Evolutionary conservation across 2,888 invertebrate species (phyloP).

Genomic region (Melinopterus prodromus): DNA sequence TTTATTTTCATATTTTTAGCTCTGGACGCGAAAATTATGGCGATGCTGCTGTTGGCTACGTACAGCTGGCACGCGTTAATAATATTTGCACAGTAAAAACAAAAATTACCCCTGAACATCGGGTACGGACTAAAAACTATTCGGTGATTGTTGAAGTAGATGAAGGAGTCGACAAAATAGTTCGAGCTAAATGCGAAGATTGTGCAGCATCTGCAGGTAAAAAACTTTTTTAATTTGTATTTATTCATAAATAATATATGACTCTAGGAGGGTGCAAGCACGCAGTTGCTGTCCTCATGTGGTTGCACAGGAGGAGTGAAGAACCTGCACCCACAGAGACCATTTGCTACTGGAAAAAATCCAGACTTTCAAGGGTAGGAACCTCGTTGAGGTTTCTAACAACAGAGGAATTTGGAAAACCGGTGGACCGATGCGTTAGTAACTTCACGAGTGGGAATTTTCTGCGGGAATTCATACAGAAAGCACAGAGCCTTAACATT

Average conservation of each 20-base stretch:
- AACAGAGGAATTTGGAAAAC: no score
- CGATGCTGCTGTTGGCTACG: slow-evolving; percentile 37
- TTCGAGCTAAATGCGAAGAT: slow-evolving; percentile 30
- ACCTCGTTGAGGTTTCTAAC: no score
- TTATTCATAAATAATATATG: no score
- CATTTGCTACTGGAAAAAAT: no score
- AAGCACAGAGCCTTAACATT: no score
- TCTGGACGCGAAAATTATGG: slow-evolving; percentile 34
- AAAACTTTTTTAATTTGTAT: neutral
- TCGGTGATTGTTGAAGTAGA: slow-evolving; percentile 28
- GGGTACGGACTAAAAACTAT: slow-evolving; percentile 26
- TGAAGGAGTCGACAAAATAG: slow-evolving; percentile 25
- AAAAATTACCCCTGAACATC: slow-evolving; percentile 33
- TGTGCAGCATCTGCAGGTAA: slow-evolving; percentile 36
- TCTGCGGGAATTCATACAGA: no score
- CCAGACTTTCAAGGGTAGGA: no score
- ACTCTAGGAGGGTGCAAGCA: slow-evolving; percentile 4
- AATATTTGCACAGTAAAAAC: slow-evolving; percentile 29
- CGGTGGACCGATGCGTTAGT: no score
- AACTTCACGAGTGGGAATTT: no score
- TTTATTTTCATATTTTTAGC: no score
- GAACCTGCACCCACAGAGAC: slow-evolving; percentile 10
- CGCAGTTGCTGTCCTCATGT: neutral
- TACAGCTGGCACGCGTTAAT: slow-evolving; percentile 24
- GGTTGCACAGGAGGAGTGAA: slow-evolving; percentile 25